phyloP scores from a whole-genome alignment of 2,113 vertebrate species.

The Chaetura pelagica region DNA sequence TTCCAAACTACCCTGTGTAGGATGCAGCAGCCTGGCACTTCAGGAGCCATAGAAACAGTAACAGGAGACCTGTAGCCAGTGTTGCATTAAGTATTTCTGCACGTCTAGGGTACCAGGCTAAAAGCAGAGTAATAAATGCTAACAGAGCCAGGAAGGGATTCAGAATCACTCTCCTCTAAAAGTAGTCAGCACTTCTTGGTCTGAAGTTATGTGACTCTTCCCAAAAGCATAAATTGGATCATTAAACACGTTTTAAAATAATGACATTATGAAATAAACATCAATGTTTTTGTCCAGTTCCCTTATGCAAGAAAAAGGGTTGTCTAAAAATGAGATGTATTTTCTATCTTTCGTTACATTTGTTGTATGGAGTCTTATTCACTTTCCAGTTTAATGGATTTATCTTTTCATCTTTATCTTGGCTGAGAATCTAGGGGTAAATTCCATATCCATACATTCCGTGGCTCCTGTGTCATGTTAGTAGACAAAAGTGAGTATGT shows the following conservation, averaged over 20 bases:
- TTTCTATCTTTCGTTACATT: not conserved
- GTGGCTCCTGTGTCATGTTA: not conserved
- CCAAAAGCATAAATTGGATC: not conserved
- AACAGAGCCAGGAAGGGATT: not conserved
- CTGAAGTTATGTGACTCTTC: not conserved
- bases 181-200: not conserved
- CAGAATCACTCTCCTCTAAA: not conserved
- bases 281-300: not conserved
- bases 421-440: not conserved
- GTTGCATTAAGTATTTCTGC: not conserved
- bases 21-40: not conserved
- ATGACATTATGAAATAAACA: not conserved
- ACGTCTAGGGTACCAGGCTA: not conserved
- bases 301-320: not conserved
- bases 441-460: not conserved
- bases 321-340: not conserved
- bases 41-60: not conserved
- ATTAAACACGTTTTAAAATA: not conserved
- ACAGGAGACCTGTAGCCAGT: not conserved
- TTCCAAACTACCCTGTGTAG: not conserved
- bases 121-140: not conserved
- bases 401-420: not conserved
- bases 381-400: not conserved
- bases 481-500: not conserved
- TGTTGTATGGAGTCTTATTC: not conserved